Conservation (phyloP, 92 coral and sea anemone species). For the Isaurus tuberculatus region DNA sequence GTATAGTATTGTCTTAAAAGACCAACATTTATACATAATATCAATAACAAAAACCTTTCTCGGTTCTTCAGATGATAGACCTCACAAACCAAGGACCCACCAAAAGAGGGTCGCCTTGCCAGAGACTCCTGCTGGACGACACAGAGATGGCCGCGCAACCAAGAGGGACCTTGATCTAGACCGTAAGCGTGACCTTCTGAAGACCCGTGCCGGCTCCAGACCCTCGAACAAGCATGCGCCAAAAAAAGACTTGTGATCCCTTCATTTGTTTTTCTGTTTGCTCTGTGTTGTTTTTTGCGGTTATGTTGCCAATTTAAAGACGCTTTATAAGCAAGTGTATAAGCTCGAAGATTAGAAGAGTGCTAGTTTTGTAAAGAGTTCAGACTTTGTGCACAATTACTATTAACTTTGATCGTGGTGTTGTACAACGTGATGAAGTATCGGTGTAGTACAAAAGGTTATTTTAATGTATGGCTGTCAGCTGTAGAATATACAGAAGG, state of each 20-base stretch:
- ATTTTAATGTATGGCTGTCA: background rate
- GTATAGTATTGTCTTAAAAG: no score
- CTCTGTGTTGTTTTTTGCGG: background rate
- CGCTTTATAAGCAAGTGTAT: background rate
- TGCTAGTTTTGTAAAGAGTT: background rate
- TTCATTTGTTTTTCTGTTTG: background rate
- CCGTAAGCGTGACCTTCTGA: background rate
- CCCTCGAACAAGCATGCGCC: constrained; percentile 39
- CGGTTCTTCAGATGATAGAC: background rate
- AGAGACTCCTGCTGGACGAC: constrained; percentile 3
- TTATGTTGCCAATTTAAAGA: background rate
- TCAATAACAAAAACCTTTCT: background rate
- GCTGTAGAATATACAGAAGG: background rate
- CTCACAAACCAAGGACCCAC: background rate
- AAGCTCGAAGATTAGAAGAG: no score
- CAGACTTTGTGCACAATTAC: background rate
- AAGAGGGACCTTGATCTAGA: background rate
- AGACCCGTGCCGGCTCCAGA: constrained; percentile 40
- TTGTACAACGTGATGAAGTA: background rate
- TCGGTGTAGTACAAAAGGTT: background rate
- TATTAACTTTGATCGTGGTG: background rate
- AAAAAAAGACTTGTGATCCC: constrained; percentile 19
- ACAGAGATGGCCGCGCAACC: constrained; percentile 3
- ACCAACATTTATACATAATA: background rate
- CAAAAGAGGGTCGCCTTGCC: constrained; percentile 20